phyloP scores from a whole-genome alignment of 2,797 vertebrate genomes.

The Enteromius trimaculatus region DNA sequence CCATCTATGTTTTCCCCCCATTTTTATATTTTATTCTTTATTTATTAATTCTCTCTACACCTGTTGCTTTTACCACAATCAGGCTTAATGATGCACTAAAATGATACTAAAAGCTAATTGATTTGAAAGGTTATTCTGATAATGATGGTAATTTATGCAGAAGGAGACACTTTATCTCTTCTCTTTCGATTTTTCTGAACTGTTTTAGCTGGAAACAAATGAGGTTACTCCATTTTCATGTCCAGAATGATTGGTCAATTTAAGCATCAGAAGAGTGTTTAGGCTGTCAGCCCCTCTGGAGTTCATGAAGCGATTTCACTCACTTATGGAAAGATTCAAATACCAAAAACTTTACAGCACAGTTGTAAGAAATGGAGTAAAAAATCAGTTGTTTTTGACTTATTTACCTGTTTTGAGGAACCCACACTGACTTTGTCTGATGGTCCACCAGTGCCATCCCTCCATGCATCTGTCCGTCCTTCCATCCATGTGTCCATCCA shows the following conservation, averaged over 20 bases:
- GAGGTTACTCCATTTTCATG: background rate
- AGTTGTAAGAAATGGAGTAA: background rate
- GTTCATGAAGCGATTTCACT: background rate
- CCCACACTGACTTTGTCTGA: too few species aligned
- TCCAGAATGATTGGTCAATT: background rate
- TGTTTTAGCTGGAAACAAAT: background rate
- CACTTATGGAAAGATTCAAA: background rate
- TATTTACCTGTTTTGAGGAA: too few species aligned
- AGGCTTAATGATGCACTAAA: constrained; percentile 20
- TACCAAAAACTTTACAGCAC: background rate
- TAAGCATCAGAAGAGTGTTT: background rate
- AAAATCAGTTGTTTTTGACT: background rate
- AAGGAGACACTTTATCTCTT: background rate
- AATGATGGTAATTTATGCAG: constrained; percentile 36
- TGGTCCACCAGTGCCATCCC: too few species aligned
- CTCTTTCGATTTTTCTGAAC: background rate
- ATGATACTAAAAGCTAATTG: constrained; percentile 30
- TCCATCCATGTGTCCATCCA: background rate
- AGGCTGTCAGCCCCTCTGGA: background rate
- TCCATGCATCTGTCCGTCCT: background rate
- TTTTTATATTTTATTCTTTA: background rate
- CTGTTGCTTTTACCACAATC: constrained; percentile 8
- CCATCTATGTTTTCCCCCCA: background rate
- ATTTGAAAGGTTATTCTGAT: constrained; percentile 4
- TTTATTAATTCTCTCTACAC: background rate